phyloP scores from a whole-genome alignment of 2,113 vertebrate genomes.

The Paraplagusia blochii region DNA sequence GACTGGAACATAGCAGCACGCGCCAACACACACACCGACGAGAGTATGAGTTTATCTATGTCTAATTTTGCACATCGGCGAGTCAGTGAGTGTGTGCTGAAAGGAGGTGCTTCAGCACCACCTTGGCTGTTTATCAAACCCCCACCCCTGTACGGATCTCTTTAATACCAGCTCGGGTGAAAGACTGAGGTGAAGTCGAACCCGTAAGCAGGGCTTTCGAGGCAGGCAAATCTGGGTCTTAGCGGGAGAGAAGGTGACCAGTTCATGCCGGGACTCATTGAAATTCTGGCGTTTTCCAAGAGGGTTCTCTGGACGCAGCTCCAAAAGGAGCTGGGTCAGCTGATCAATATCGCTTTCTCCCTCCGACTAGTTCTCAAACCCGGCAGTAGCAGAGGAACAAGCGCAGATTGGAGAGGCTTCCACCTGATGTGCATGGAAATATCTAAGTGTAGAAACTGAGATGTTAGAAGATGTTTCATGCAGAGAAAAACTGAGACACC shows the following conservation, averaged over 20 bases:
- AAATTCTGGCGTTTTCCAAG: constrained; percentile 54
- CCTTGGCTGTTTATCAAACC: constrained; percentile 18
- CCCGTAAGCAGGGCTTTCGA: constrained; percentile 33
- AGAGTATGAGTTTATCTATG: background rate
- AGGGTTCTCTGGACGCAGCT: constrained; percentile 20
- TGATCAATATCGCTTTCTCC: constrained; percentile 47
- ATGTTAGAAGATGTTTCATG: constrained; percentile 32
- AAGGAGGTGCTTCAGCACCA: constrained; percentile 7
- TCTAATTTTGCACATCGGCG: background rate
- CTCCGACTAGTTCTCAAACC: constrained; percentile 17
- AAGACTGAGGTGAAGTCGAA: constrained; percentile 10
- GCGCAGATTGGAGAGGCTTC: constrained; percentile 19
- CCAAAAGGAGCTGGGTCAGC: constrained; percentile 47
- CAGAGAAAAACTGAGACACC: constrained; percentile 38
- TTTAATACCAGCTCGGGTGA: constrained; percentile 36
- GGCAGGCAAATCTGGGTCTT: constrained; percentile 2
- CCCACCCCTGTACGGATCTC: constrained; percentile 15
- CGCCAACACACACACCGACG: constrained; percentile 7
- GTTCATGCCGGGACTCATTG: constrained; percentile 34
- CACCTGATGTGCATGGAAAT: constrained; percentile 19
- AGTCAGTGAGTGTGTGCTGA: background rate
- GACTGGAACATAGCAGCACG: constrained; percentile 21
- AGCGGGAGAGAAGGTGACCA: background rate
- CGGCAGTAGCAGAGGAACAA: constrained; percentile 15
- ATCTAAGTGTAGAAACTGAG: constrained; percentile 11